Base-by-base conservation (phyloP, 2,888 invertebrate species). In the Lasius fuliginosus region DNA sequence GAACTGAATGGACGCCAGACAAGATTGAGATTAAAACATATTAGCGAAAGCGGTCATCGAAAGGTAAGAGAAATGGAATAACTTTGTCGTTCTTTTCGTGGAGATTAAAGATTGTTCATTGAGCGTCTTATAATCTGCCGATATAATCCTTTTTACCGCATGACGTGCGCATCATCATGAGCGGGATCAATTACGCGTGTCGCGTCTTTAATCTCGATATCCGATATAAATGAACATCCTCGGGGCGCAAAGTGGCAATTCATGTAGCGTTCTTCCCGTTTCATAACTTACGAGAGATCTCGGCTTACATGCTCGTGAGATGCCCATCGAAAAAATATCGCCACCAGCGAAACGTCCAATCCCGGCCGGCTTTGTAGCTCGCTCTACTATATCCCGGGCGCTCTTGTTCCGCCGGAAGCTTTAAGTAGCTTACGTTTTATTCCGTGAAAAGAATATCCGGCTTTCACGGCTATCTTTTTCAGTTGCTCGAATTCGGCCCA, bases 381-480 rank as follows among this genome's bases (percentile, higher is more conserved):
- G 11, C 49, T 46, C 69, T 62, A 12, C 68, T 69, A 30, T 65
- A 30, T 71, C 60, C 42, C 67, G 65, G 30, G 30, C 23, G 30
- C 71, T 77, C 68, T 62, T 75, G 65, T 67, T 85, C 77, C 65
- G 82, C 71, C 84, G n/a, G 40, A n/a, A 62, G 42, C 85, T 90
- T 53, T 87, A 86, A 88, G 86, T 64, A 86, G 87, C 90, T 90
- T 87, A 84, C 33, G 60, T 71, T 40, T 71, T 40, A 69, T 74
- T 49, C 53, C 30, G 62, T 49, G 56, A 83, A 87, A 86, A 84
- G 86, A 36, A 36, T 36, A 83, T 53, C 40, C 36, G 6, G 65
- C 49, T 83, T 75, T 82, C 69, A 65, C 33, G 82, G 74, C 36
- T 36, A 82, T 85, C 49, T 40, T 46, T 58, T 42, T 27, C 58